Evolutionary conservation across 2,888 invertebrate species (phyloP).

Genomic region (Nowickia ferox): DNA sequence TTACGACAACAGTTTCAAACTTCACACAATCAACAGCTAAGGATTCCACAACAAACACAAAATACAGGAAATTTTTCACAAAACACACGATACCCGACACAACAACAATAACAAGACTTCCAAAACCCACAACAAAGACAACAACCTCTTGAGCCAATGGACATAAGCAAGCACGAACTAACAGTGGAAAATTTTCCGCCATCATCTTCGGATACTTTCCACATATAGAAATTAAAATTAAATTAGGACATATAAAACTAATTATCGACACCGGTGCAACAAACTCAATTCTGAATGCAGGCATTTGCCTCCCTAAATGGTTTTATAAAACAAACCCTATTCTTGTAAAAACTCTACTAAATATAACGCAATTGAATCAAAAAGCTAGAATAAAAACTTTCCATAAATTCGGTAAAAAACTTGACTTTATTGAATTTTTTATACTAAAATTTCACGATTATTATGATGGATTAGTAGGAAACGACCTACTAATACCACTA

Average conservation of each 20-base stretch:
- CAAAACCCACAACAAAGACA: conserved; percentile 30
- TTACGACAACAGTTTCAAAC: background rate
- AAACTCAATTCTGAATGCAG: conserved; percentile 53
- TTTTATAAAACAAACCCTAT: conserved; percentile 1
- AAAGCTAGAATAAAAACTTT: conserved; percentile 4
- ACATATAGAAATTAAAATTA: conserved; percentile 59
- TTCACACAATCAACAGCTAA: too few species aligned
- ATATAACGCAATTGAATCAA: background rate
- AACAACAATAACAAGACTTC: too few species aligned
- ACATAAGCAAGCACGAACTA: conserved; percentile 42
- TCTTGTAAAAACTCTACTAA: background rate
- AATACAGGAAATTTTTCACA: background rate
- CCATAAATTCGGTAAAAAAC: conserved; percentile 38
- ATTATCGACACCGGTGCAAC: conserved; percentile 56
- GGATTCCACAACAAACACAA: conserved; percentile 13
- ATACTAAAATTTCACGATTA: conserved; percentile 53
- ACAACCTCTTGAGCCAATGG: conserved; percentile 62
- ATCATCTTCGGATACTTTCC: conserved; percentile 58
- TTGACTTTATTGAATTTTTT: background rate
- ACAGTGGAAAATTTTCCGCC: conserved; percentile 54
- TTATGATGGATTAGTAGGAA: conserved; percentile 62
- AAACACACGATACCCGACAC: background rate
- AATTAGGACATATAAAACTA: conserved; percentile 26
- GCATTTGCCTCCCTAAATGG: conserved; percentile 49
- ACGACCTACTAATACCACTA: conserved; percentile 50